Conservation (phyloP, 1,140 invertebrate genomes). For the Zaprionus camerounensis region DNA sequence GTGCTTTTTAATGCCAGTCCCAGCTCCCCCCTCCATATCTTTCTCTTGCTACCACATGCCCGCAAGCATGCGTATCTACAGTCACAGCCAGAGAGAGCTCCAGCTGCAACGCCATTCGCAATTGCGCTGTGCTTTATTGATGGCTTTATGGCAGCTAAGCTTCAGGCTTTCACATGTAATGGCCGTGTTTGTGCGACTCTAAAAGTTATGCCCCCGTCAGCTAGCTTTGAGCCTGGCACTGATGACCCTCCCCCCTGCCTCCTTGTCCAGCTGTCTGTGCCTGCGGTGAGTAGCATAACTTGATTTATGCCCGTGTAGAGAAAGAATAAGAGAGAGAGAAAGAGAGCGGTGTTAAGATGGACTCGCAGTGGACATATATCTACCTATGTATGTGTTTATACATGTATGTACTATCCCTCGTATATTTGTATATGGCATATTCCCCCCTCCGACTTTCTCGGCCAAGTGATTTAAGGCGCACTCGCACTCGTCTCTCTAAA, state of each 20-base stretch:
- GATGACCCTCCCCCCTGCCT: not conserved
- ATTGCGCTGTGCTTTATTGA: constrained; percentile 67
- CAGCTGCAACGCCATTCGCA: constrained; percentile 2
- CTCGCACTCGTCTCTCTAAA: not conserved
- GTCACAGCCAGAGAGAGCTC: constrained; percentile 6
- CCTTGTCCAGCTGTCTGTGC: constrained; percentile 6
- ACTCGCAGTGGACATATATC: constrained; percentile 2
- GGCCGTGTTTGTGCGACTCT: constrained; percentile 67
- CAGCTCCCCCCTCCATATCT: not conserved
- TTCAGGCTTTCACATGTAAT: constrained; percentile 74
- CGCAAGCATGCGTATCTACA: not conserved
- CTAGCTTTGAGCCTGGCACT: not conserved
- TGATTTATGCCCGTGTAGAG: constrained; percentile 40
- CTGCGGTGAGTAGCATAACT: constrained; percentile 42
- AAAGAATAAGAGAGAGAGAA: not conserved
- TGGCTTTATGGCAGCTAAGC: constrained; percentile 65
- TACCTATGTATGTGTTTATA: not conserved
- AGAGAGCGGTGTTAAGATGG: constrained; percentile 7
- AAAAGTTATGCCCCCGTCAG: constrained; percentile 73
- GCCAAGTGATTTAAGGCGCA: not conserved
- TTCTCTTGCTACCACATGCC: not conserved
- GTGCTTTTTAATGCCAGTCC: constrained; percentile 64
- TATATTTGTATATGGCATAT: not conserved
- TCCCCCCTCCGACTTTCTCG: not conserved
- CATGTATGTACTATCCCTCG: not conserved